phyloP scores from a whole-genome alignment of 92 coral and sea anemone species.

The Ricordea florida region DNA sequence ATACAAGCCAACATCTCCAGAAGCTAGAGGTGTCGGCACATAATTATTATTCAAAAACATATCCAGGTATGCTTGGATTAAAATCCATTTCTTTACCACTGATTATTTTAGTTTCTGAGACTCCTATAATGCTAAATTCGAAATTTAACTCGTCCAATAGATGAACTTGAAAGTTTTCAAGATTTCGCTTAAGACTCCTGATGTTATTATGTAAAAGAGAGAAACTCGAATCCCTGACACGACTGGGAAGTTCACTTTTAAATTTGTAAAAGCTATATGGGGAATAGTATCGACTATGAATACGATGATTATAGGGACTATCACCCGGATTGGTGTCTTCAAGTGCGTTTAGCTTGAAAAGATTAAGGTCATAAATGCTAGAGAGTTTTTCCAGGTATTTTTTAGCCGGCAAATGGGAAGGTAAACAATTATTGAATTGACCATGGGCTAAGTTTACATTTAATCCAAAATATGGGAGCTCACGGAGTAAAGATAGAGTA shows the following conservation, averaged over 20 bases:
- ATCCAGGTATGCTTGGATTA: constrained; percentile 50
- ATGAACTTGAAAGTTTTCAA: constrained; percentile 22
- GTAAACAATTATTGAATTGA: too few species aligned
- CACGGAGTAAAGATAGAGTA: too few species aligned
- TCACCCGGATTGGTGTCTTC: background rate
- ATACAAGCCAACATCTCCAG: constrained; percentile 65
- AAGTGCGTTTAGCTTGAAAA: background rate
- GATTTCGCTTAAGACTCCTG: constrained; percentile 34
- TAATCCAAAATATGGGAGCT: too few species aligned
- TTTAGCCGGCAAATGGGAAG: background rate
- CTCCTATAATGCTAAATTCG: constrained; percentile 39
- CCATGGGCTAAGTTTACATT: too few species aligned
- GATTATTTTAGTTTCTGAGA: constrained; percentile 57
- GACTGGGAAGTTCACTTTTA: background rate
- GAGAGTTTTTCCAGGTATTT: background rate
- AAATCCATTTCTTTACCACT: background rate
- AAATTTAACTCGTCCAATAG: constrained; percentile 1
- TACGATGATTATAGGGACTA: background rate
- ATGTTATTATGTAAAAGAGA: constrained; percentile 46
- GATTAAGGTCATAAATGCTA: background rate
- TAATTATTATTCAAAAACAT: constrained; percentile 44
- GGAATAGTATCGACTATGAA: background rate
- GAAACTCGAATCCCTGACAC: background rate
- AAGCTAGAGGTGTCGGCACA: constrained; percentile 34
- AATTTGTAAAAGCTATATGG: background rate